Conservation (phyloP, 2,113 vertebrate species). For the Scophthalmus maximus region DNA sequence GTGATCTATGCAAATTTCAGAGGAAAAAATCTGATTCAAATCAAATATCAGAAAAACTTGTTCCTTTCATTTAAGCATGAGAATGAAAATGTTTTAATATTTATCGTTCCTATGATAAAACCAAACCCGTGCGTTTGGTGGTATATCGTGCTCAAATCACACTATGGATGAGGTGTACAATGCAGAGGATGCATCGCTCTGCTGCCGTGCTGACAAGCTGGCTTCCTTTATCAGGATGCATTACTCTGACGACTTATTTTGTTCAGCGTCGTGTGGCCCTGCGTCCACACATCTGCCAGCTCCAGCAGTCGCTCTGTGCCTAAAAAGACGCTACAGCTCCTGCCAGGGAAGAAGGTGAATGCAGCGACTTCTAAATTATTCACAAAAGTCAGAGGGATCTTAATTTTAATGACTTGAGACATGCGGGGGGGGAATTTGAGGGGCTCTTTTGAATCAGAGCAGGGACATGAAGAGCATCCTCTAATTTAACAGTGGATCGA, state of each 20-base stretch:
- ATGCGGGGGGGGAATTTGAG: slow-evolving; percentile 39
- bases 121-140: not conserved
- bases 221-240: slow-evolving; percentile 44
- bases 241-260: slow-evolving; percentile 65
- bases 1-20: too few relatives aligned
- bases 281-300: slow-evolving; percentile 75
- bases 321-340: slow-evolving; percentile 62
- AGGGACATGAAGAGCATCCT: slow-evolving; percentile 34
- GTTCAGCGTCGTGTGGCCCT: slow-evolving; percentile 57
- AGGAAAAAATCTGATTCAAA: too few relatives aligned
- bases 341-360: slow-evolving; percentile 60
- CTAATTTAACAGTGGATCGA: slow-evolving; percentile 16
- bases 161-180: slow-evolving; percentile 19
- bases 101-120: not conserved
- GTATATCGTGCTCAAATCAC: slow-evolving; percentile 40
- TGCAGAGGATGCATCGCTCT: slow-evolving; percentile 26
- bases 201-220: slow-evolving; percentile 45
- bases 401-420: slow-evolving; percentile 71
- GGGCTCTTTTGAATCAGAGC: slow-evolving; percentile 55
- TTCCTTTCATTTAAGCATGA: too few relatives aligned
- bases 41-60: too few relatives aligned
- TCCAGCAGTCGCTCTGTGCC: slow-evolving; percentile 51
- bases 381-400: slow-evolving; percentile 64
- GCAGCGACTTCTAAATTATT: slow-evolving; percentile 71
- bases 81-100: too few relatives aligned